Evolutionary conservation across 2,113 vertebrate species (phyloP), one percentile per base, ranked within the genome.

Genomic region (Craseonycteris thonglongyai): DNA sequence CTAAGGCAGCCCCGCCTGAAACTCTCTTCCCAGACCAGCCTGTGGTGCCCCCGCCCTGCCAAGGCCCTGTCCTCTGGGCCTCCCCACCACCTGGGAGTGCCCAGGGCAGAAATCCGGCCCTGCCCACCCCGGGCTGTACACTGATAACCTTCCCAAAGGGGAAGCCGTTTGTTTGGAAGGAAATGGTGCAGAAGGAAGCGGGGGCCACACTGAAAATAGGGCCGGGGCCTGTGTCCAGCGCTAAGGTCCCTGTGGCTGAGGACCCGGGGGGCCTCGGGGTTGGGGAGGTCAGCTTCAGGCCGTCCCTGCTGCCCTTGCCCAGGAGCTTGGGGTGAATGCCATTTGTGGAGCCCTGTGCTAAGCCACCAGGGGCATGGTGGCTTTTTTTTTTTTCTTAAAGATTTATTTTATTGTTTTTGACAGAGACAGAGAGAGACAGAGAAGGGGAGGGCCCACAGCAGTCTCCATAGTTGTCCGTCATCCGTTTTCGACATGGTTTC

Each of bases 111-210:
- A 94, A 95, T 96, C 97, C 88, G 76, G 96, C 93, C 93, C 95
- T 96, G 87, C 93, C 95, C 71, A 61, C 47, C 22, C 74, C 72
- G 93, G 56, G 30, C 49, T 63, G 69, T 24, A 35, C 59, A 18
- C 86, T 6, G 82, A 93, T 96, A 93, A 95, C 85, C 78, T 84
- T 58, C 58, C 63, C 3, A 0, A 35, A 96, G 66, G 78, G 95
- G 95, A 97, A 96, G 61, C 84, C 24, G 0, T 75, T 96, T 97
- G 96, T 97, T 97, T 97, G 93, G 90, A 87, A 97, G 96, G 96
- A 97, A 96, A 94, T 10, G 51, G 83, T 83, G 56, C 90, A 93
- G 93, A 86, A 78, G 42, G 87, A 95, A 33, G 56, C 61, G 7
- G 68, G 15, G 89, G 54, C 80, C 38, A 35, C 2, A 0, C 45